A percentile compares a stretch with the other conserved stretches of the same genome.
phyloP scores from a whole-genome alignment of 2,888 invertebrate species.

The Maniola hyperantus region DNA sequence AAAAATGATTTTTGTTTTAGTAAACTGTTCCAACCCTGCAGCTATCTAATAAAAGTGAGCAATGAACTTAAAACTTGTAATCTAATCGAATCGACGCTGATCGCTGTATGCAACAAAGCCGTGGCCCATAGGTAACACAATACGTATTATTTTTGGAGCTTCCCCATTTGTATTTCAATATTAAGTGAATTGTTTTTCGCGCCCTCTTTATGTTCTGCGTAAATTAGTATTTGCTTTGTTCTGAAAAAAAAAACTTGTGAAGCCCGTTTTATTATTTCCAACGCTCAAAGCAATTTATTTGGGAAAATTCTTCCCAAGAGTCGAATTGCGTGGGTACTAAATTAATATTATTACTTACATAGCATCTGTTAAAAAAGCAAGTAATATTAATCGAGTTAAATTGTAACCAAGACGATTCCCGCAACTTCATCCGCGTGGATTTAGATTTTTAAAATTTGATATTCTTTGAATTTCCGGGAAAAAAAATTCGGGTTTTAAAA shows the following conservation, averaged over 20 bases:
- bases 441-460: no score
- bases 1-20: no score
- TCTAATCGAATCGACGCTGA: no score
- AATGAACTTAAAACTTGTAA: no score
- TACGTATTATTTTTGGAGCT: slow-evolving; percentile 52
- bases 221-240: slow-evolving; percentile 36
- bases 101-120: background rate
- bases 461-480: no score
- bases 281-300: slow-evolving; percentile 22
- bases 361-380: background rate
- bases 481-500: no score
- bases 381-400: background rate
- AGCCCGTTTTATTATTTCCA: slow-evolving; percentile 24
- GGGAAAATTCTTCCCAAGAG: slow-evolving; percentile 10
- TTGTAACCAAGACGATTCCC: no score
- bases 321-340: slow-evolving; percentile 7
- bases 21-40: no score
- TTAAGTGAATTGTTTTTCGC: slow-evolving; percentile 37
- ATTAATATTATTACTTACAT: slow-evolving; percentile 1
- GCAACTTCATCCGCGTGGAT: no score
- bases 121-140: slow-evolving; percentile 46
- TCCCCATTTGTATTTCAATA: slow-evolving; percentile 46
- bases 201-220: slow-evolving; percentile 27
- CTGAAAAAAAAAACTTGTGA: slow-evolving; percentile 27
- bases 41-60: no score